Percentiles rank a stretch among this genome's conserved stretches.
These are phyloP conservation scores for Atlantisia rogersi DNA, from an alignment of 2,113 vertebrate genomes.

Conservation along the genomic window DNA sequence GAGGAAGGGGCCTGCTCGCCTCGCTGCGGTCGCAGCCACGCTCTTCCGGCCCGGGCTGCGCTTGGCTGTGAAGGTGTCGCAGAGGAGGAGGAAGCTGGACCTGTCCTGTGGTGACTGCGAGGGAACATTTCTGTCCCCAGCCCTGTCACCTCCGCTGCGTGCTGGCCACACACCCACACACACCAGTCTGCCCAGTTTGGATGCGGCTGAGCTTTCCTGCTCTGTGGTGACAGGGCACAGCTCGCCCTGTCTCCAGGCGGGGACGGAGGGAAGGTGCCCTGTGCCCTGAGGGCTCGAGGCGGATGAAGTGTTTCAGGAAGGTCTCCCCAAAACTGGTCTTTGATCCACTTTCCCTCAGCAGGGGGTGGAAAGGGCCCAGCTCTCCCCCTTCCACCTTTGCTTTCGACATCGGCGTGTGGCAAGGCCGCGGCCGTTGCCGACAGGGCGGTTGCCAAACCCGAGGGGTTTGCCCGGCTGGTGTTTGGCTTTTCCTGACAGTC, in stretches of 20 bases:
- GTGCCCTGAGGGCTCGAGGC: neutral
- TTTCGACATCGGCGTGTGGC: neutral
- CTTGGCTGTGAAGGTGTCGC: neutral
- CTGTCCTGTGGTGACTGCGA: neutral
- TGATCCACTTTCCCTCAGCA: neutral
- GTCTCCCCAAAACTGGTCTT: fast-evolving
- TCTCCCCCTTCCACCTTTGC: neutral
- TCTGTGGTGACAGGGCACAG: neutral
- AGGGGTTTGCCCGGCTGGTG: too few species aligned
- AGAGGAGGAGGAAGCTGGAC: neutral
- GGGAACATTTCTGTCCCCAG: neutral
- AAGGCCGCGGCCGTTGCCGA: fast-evolving
- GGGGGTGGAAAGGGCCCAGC: neutral
- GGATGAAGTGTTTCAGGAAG: neutral
- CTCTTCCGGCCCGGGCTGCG: neutral
- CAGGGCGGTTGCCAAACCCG: neutral
- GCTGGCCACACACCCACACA: neutral
- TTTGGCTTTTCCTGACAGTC: neutral
- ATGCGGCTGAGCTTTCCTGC: neutral
- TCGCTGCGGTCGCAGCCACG: neutral
- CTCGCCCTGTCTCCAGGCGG: neutral
- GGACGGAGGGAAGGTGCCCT: neutral
- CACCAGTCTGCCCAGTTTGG: neutral
- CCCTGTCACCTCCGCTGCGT: neutral
- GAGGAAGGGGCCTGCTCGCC: neutral